These are phyloP conservation scores for Amphiprion ocellaris DNA, from an alignment of 2,113 vertebrate genomes.

Conservation along the genomic window DNA sequence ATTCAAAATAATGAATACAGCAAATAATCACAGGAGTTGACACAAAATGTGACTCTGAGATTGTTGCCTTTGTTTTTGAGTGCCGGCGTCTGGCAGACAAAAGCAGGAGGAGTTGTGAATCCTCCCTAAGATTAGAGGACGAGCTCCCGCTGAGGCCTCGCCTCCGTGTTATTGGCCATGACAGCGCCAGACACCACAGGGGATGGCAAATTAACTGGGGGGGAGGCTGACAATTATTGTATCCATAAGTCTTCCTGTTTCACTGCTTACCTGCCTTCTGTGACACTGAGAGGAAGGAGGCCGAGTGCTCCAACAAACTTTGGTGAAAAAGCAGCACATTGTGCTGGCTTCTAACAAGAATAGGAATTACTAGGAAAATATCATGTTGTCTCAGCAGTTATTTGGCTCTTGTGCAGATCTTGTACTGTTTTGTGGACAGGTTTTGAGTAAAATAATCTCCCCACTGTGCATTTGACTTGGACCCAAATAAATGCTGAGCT, in stretches of 20 bases:
- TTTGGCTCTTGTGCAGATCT: slow-evolving; percentile 7
- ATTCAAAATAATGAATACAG: too few relatives aligned
- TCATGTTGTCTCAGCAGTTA: background rate
- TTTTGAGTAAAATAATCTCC: background rate
- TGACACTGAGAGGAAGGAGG: slow-evolving; percentile 8
- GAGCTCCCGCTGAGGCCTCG: slow-evolving; percentile 41
- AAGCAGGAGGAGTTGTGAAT: slow-evolving; percentile 38
- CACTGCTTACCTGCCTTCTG: slow-evolving; percentile 33
- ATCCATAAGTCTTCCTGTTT: slow-evolving; percentile 35
- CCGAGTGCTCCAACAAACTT: background rate
- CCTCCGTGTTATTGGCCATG: slow-evolving; percentile 45
- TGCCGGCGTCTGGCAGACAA: slow-evolving; percentile 19
- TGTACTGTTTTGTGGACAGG: background rate
- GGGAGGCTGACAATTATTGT: slow-evolving; percentile 42
- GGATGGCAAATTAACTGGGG: slow-evolving; percentile 34
- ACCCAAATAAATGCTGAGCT: slow-evolving; percentile 25
- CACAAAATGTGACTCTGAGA: background rate
- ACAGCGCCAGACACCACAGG: slow-evolving; percentile 45
- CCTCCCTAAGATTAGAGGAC: slow-evolving; percentile 62
- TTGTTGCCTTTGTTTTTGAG: background rate
- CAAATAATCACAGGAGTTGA: too few relatives aligned
- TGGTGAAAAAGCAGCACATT: background rate
- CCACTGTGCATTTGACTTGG: slow-evolving; percentile 6
- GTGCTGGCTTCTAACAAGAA: slow-evolving; percentile 2
- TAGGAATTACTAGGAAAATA: background rate